Evolutionary conservation across 2,797 vertebrate genomes (phyloP).

Genomic region (Pangasius djambal): DNA sequence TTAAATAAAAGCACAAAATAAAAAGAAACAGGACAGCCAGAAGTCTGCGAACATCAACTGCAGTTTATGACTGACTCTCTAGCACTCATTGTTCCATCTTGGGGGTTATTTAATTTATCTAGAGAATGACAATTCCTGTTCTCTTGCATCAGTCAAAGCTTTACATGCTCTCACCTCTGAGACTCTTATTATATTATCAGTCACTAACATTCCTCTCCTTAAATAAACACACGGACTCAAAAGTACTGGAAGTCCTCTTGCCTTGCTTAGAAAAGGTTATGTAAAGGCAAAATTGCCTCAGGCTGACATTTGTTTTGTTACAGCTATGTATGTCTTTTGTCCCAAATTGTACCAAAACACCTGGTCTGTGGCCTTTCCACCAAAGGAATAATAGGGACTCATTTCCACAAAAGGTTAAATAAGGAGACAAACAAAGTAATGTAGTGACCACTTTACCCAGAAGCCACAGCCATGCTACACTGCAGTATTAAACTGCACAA

Average conservation of each 20-base stretch:
- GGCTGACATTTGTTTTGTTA: constrained; percentile 40
- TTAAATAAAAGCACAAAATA: constrained; percentile 5
- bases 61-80: neutral
- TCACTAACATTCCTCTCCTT: constrained; percentile 30
- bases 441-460: neutral
- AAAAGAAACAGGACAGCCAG: neutral
- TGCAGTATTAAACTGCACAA: neutral
- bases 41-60: neutral
- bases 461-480: neutral
- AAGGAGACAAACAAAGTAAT: neutral
- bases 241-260: constrained; percentile 18
- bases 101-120: constrained; percentile 33
- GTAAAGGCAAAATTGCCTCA: constrained; percentile 31
- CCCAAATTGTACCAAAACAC: constrained; percentile 30
- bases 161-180: neutral
- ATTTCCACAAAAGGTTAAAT: constrained; percentile 9
- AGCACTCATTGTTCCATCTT: neutral
- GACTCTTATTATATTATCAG: constrained; percentile 25
- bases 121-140: constrained; percentile 14
- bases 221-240: constrained; percentile 34
- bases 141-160: constrained; percentile 34
- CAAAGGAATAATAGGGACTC: constrained; percentile 34
- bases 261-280: constrained; percentile 17
- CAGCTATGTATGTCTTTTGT: constrained; percentile 32
- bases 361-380: constrained; percentile 33